A percentile compares a stretch with the other conserved stretches of the same genome.
Evolutionary conservation across 2,888 invertebrate species (phyloP).

Genomic region (Caradrina kadenii): DNA sequence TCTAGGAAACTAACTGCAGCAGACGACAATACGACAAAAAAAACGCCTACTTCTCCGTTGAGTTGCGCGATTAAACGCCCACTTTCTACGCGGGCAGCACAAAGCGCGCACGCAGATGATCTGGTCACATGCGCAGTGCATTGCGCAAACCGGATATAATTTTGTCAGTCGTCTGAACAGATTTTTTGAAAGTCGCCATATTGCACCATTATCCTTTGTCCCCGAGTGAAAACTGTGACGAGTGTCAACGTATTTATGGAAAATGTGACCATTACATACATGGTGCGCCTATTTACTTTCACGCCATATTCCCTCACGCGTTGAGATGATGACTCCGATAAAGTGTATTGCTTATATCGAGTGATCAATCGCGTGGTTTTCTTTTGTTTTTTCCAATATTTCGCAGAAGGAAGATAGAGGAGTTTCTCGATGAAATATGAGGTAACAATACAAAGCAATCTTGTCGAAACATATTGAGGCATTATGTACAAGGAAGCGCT

Average conservation of each 20-base stretch:
- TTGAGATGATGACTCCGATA: slow-evolving; percentile 49
- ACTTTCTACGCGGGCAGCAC: slow-evolving; percentile 69
- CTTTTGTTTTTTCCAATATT: slow-evolving; percentile 44
- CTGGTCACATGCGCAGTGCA: slow-evolving; percentile 61
- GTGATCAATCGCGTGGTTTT: slow-evolving; percentile 36
- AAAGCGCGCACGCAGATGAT: slow-evolving; percentile 70
- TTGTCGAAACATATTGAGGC: slow-evolving; percentile 36
- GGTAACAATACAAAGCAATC: slow-evolving; percentile 20
- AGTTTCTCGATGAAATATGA: slow-evolving; percentile 34
- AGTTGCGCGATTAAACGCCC: slow-evolving; percentile 65
- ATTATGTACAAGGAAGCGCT: slow-evolving; percentile 38
- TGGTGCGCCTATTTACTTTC: slow-evolving; percentile 58
- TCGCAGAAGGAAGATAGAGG: slow-evolving; percentile 19
- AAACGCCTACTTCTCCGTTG: slow-evolving; percentile 52
- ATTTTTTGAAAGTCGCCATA: slow-evolving; percentile 68
- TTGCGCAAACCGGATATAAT: slow-evolving; percentile 83
- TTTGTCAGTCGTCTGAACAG: slow-evolving; percentile 59
- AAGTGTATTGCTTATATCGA: slow-evolving; percentile 38
- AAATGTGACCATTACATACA: slow-evolving; percentile 54
- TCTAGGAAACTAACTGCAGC: slow-evolving; percentile 36
- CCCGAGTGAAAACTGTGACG: slow-evolving; percentile 58
- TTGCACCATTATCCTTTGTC: slow-evolving; percentile 61
- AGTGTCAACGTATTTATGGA: slow-evolving; percentile 52
- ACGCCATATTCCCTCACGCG: slow-evolving; percentile 50
- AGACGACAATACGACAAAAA: slow-evolving; percentile 49